Percentiles rank a stretch among this genome's conserved stretches.
Evolutionary conservation across 2,888 invertebrate genomes (phyloP).

Genomic region (Lysandra coridon): DNA sequence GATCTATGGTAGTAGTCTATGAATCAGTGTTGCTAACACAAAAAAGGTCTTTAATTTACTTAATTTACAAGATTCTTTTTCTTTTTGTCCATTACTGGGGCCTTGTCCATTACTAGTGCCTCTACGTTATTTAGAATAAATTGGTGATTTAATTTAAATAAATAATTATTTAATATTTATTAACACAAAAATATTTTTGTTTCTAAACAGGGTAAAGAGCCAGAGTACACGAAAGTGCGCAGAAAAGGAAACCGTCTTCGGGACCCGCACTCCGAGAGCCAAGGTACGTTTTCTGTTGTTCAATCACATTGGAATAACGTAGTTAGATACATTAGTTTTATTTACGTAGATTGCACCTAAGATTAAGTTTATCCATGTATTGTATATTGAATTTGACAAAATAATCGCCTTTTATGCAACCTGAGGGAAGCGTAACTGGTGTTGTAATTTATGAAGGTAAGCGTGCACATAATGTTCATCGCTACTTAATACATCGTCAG

Average conservation of each 20-base stretch:
- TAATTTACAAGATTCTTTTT: no score
- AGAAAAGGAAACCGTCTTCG: conserved; percentile 89
- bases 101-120: no score
- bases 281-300: conserved; percentile 81
- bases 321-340: conserved; percentile 72
- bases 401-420: conserved; percentile 80
- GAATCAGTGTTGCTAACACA: no score
- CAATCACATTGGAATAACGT: conserved; percentile 60
- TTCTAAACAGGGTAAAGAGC: conserved; percentile 85
- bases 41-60: no score
- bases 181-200: not conserved
- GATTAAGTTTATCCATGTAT: conserved; percentile 68
- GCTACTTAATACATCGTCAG: conserved; percentile 17
- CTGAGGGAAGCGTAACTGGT: conserved; percentile 78
- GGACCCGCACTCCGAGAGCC: conserved; percentile 91
- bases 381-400: conserved; percentile 74
- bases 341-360: conserved; percentile 74
- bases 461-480: conserved; percentile 71
- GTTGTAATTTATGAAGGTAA: conserved; percentile 78
- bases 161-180: no score
- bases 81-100: no score
- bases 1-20: no score
- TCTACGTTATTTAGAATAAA: no score
- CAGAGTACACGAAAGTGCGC: conserved; percentile 90
- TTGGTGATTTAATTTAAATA: no score